A percentile compares a stretch with the other conserved stretches of the same genome.
These are phyloP conservation scores for Perca fluviatilis DNA, from an alignment of 2,113 vertebrate genomes.

Conservation along the genomic window DNA sequence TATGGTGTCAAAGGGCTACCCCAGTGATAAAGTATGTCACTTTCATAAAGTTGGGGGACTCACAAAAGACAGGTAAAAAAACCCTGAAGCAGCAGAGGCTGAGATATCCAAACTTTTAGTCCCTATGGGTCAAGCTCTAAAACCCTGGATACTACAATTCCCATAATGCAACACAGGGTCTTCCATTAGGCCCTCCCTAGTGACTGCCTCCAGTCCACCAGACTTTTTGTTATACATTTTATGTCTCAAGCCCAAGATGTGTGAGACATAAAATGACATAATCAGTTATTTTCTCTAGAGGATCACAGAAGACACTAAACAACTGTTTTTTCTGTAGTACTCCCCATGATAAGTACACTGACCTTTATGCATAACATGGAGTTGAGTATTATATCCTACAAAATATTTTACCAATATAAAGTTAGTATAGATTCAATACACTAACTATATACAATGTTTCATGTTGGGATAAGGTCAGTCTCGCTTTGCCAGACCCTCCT, in stretches of 20 bases:
- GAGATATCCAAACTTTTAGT: neutral
- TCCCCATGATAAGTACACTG: too few species aligned
- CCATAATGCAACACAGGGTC: neutral
- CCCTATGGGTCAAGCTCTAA: too few species aligned
- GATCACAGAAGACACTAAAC: too few species aligned
- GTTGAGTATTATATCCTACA: neutral
- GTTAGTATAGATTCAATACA: neutral
- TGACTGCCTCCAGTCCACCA: neutral
- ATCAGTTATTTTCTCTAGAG: too few species aligned
- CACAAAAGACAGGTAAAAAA: neutral
- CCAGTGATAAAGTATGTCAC: neutral
- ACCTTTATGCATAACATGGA: neutral
- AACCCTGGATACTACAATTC: neutral
- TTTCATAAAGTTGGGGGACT: neutral
- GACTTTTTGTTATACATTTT: neutral
- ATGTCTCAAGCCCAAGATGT: too few species aligned
- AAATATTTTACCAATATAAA: too few species aligned
- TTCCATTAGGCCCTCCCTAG: too few species aligned
- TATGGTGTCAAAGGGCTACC: neutral
- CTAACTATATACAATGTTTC: neutral
- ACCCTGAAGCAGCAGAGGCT: neutral
- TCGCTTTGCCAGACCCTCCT: too few species aligned
- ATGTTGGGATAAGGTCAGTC: neutral
- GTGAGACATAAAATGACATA: too few species aligned
- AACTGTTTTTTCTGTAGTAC: too few species aligned